phyloP scores from a whole-genome alignment of 2,888 invertebrate genomes.

The Oasisia sp. region DNA sequence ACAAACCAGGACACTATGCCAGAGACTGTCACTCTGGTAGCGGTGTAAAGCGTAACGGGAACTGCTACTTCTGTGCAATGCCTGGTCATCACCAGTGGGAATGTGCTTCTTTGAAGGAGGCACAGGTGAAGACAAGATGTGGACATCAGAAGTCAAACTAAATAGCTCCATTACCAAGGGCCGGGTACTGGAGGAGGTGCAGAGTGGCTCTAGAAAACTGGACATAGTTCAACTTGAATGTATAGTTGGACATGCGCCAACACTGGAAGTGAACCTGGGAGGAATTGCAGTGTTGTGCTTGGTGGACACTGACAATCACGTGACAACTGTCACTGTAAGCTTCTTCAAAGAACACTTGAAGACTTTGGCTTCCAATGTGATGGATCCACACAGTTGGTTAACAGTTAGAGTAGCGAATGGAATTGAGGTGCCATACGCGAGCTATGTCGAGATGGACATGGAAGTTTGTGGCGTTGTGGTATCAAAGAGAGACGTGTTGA shows the following conservation, averaged over 20 bases:
- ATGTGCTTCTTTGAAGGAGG: too few species aligned
- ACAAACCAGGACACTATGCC: neutral
- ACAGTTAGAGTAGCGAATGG: neutral
- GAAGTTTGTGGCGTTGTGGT: neutral
- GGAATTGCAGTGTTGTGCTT: too few species aligned
- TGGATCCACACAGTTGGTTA: neutral
- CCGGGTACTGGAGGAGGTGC: too few species aligned
- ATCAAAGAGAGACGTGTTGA: neutral
- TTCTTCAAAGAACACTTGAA: neutral
- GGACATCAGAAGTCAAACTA: neutral
- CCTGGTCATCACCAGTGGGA: too few species aligned
- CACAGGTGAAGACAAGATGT: neutral
- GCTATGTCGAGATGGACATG: neutral
- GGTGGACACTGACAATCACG: neutral
- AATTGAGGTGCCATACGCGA: neutral
- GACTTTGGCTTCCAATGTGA: neutral
- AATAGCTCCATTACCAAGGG: too few species aligned
- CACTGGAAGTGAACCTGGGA: too few species aligned
- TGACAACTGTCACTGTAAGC: neutral
- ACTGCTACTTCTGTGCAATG: too few species aligned
- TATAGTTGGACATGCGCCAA: too few species aligned
- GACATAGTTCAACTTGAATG: too few species aligned
- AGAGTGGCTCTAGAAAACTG: too few species aligned
- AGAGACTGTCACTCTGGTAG: neutral
- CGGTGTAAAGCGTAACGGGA: neutral